Evolutionary conservation across 2,888 invertebrate species (phyloP), one percentile per base, ranked within the genome.

Genomic region (Cremastinae sp.): DNA sequence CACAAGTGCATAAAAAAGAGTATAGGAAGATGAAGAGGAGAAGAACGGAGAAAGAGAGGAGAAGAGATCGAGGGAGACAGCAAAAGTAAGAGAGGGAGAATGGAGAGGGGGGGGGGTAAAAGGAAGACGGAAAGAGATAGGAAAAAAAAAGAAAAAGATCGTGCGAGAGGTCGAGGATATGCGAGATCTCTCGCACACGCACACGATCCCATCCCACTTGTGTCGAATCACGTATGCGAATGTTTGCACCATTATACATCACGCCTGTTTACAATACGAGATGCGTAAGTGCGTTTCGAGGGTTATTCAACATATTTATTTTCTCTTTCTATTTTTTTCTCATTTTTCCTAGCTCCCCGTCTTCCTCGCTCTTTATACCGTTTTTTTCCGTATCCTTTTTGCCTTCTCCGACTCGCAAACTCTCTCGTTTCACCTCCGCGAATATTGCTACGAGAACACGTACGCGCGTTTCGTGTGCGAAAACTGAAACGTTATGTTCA

Each of bases 111-210:
- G n/a, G n/a, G n/a, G n/a, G n/a, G n/a, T n/a, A n/a, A n/a, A n/a
- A n/a, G n/a, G n/a, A n/a, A n/a, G n/a, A n/a, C n/a, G n/a, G n/a
- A n/a, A n/a, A n/a, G n/a, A n/a, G n/a, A n/a, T n/a, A n/a, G n/a
- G n/a, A n/a, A n/a, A n/a, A n/a, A n/a, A n/a, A n/a, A n/a, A n/a
- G n/a, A 20, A 9, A 43, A 16, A 39, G 51, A 35, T 16, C 18
- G 55, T 53, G 53, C 51, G 37, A 53, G 28, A 68, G 49, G 51
- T 66, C 69, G 45, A 78, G 72, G 51, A 75, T 61, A 55, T 66
- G 71, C 56, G 41, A 53, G 61, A 55, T 66, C 16, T 28, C 20
- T 51, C 45, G 14, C 51, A 43, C 9, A 12, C 61, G 12, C 70
- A 51, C 28, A 28, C 28, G 5, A 2, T 28, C 28, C 28, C 28